A percentile compares a stretch with the other conserved stretches of the same genome.
phyloP scores from a whole-genome alignment of 2,113 vertebrate genomes.

The Ranitomeya variabilis region DNA sequence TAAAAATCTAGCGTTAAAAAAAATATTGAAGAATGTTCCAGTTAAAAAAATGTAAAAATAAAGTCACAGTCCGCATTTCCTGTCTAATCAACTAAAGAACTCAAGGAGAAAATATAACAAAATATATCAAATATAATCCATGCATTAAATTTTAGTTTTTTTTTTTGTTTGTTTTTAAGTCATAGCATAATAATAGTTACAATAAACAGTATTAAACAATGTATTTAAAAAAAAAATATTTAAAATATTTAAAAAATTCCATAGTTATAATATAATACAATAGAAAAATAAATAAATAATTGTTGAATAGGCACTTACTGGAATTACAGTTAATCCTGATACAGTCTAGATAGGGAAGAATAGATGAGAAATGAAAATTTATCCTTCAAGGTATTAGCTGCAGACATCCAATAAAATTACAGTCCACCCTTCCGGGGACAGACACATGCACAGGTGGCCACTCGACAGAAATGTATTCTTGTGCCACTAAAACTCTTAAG shows the following conservation, averaged over 20 bases:
- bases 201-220: not conserved
- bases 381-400: constrained; percentile 99
- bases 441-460: constrained; percentile 91
- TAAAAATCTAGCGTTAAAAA: not conserved
- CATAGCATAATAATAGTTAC: not conserved
- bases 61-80: constrained; percentile 91
- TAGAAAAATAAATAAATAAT: constrained; percentile 66
- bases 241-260: constrained; percentile 55
- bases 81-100: constrained; percentile 61
- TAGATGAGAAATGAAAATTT: constrained; percentile 99
- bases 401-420: constrained; percentile 99
- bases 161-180: not conserved
- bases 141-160: not conserved
- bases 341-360: constrained; percentile 99
- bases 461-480: constrained; percentile 68
- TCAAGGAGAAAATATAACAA: not conserved
- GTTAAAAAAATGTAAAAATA: constrained; percentile 75
- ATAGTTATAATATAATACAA: not conserved
- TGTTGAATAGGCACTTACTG: constrained; percentile 99
- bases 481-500: constrained; percentile 70
- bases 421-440: constrained; percentile 99
- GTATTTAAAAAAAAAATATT: not conserved
- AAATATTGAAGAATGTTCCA: not conserved
- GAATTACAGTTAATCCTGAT: constrained; percentile 99
- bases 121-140: not conserved